Conservation (phyloP, 53 echinoderm and acorn worm genomes). For the Pentamera pediparva region DNA sequence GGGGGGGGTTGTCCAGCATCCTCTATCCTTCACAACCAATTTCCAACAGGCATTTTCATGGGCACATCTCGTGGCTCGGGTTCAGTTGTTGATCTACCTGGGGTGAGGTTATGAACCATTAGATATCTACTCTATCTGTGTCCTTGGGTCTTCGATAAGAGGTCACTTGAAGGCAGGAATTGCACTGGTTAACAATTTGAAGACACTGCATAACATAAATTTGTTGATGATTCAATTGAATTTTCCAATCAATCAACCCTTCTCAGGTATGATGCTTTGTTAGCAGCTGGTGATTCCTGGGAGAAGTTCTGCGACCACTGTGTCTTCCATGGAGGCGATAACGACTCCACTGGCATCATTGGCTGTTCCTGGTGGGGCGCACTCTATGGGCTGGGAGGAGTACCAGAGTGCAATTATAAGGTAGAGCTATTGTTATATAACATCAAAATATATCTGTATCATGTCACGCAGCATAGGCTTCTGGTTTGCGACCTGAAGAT, state of each 20-base stretch:
- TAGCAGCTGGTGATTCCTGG: constrained; percentile 74
- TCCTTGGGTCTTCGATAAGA: background rate
- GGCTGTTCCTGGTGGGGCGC: constrained; percentile 86
- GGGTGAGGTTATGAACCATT: no score
- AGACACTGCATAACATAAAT: no score
- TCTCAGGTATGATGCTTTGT: constrained; percentile 82
- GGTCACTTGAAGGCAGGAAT: background rate
- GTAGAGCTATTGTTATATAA: constrained; percentile 17
- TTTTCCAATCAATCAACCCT: no score
- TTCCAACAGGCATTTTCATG: no score
- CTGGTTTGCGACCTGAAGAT: no score
- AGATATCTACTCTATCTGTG: no score
- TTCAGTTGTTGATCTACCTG: no score
- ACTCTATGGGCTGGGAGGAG: constrained; percentile 67
- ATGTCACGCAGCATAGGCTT: background rate
- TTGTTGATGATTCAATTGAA: no score
- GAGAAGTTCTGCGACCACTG: constrained; percentile 74
- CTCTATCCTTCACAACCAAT: no score
- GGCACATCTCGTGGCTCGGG: no score
- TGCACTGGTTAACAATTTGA: no score
- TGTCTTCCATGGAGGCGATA: constrained; percentile 85
- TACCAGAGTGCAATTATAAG: constrained; percentile 72
- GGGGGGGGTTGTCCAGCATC: background rate
- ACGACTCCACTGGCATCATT: constrained; percentile 86
- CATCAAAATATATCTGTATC: background rate